These are phyloP conservation scores for Melanotus villosus DNA, from an alignment of 2,888 invertebrate species.

Conservation along the genomic window DNA sequence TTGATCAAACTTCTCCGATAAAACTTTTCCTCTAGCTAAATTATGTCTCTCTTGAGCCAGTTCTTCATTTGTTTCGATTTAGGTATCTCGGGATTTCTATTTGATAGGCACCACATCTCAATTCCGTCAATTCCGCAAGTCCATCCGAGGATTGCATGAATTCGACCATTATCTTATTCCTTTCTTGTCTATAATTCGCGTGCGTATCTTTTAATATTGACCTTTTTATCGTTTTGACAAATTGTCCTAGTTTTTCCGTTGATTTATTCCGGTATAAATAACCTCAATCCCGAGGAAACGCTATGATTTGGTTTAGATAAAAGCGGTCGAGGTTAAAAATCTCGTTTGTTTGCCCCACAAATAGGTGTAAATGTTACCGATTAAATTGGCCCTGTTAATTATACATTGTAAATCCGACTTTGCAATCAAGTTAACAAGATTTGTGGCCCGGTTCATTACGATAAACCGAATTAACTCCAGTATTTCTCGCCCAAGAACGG, in stretches of 20 bases:
- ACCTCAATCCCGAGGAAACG: background rate
- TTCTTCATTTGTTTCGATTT: constrained; percentile 12
- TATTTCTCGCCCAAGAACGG: background rate
- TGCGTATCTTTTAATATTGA: background rate
- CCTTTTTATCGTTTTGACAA: constrained; percentile 18
- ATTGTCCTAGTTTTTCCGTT: constrained; percentile 13
- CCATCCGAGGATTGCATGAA: background rate
- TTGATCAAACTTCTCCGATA: constrained; percentile 2
- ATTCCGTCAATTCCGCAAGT: background rate
- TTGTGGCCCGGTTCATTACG: constrained; percentile 22
- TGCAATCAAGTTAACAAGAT: constrained; percentile 23
- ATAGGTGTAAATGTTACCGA: constrained; percentile 1
- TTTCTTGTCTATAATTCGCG: background rate
- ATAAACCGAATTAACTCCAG: constrained; percentile 3
- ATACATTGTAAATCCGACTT: constrained; percentile 24
- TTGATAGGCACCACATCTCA: constrained; percentile 9
- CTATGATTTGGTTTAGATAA: too few relatives aligned
- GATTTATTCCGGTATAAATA: constrained; percentile 17
- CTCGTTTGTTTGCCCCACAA: constrained; percentile 19
- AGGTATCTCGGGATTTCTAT: constrained; percentile 7
- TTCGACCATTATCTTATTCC: background rate
- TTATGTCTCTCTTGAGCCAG: background rate
- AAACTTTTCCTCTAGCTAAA: constrained; percentile 10
- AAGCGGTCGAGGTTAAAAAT: constrained; percentile 24
- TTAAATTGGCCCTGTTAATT: constrained; percentile 25